A percentile compares a stretch with the other conserved stretches of the same genome.
These are phyloP conservation scores for Megastigmus dorsalis DNA, from an alignment of 2,888 invertebrate genomes.

Conservation along the genomic window DNA sequence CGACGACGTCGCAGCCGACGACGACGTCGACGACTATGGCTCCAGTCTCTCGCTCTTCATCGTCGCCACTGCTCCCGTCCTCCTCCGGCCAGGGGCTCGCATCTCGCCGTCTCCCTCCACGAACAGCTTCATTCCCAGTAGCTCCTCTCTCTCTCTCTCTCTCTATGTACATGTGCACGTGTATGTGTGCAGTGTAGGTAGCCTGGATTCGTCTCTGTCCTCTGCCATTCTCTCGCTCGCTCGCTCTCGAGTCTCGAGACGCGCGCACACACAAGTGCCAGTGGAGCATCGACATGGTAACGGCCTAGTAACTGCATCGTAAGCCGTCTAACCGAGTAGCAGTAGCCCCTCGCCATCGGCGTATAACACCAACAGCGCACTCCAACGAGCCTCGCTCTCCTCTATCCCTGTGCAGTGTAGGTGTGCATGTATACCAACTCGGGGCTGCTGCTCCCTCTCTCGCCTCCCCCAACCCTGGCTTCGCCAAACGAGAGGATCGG, in stretches of 20 bases:
- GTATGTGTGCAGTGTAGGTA: no score
- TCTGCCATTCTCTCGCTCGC: background rate
- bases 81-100: no score
- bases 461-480: background rate
- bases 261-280: background rate
- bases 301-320: constrained; percentile 69
- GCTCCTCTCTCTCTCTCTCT: constrained; percentile 14
- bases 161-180: background rate
- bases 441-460: no score
- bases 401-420: constrained; percentile 48
- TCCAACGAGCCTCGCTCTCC: constrained; percentile 52
- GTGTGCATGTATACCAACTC: no score
- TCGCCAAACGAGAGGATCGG: constrained; percentile 50
- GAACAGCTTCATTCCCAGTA: background rate
- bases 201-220: background rate
- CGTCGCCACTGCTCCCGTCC: background rate
- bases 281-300: constrained; percentile 60
- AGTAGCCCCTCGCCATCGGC: constrained; percentile 34
- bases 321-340: constrained; percentile 68
- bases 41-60: no score
- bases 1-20: background rate
- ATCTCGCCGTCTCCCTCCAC: background rate
- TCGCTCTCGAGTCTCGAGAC: constrained; percentile 17
- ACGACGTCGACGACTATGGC: no score
- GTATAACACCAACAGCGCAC: background rate